A percentile compares a stretch with the other conserved stretches of the same genome.
These are phyloP conservation scores for Tridacna gigas DNA, from an alignment of 2,888 invertebrate species.

Conservation along the genomic window DNA sequence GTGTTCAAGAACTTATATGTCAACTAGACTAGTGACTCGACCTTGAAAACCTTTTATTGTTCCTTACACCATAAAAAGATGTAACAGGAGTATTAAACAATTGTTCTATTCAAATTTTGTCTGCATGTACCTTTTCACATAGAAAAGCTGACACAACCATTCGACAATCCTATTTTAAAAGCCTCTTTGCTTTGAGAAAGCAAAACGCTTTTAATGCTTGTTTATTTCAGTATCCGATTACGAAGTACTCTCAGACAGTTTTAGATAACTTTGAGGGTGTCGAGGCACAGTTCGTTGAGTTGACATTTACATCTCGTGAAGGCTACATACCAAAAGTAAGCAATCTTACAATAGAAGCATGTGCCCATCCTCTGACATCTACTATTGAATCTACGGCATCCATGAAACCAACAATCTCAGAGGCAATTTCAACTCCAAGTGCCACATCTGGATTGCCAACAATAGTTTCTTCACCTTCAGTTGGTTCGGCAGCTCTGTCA, in stretches of 20 bases:
- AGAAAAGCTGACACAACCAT: background rate
- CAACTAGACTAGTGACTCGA: too few relatives aligned
- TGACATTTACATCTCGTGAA: conserved; percentile 10
- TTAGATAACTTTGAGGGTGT: conserved; percentile 28
- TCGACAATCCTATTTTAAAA: background rate
- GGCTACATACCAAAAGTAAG: conserved; percentile 15
- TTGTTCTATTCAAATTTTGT: background rate
- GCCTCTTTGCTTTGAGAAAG: background rate
- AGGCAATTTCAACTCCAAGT: background rate
- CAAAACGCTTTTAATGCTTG: background rate
- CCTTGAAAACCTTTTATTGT: background rate
- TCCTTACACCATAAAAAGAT: too few relatives aligned
- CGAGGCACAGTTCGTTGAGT: conserved; percentile 8
- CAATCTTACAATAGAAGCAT: conserved; percentile 25
- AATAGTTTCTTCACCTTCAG: background rate
- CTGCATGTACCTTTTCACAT: background rate
- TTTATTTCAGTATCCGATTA: conserved; percentile 22
- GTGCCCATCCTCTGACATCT: conserved; percentile 16
- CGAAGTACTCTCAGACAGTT: conserved; percentile 12
- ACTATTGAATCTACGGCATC: background rate
- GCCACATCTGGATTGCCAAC: background rate
- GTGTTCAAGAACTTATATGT: background rate
- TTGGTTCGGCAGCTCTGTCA: background rate
- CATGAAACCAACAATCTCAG: background rate
- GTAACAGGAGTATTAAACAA: too few relatives aligned